phyloP scores from a whole-genome alignment of 2,888 invertebrate genomes.

The Leucania comma region DNA sequence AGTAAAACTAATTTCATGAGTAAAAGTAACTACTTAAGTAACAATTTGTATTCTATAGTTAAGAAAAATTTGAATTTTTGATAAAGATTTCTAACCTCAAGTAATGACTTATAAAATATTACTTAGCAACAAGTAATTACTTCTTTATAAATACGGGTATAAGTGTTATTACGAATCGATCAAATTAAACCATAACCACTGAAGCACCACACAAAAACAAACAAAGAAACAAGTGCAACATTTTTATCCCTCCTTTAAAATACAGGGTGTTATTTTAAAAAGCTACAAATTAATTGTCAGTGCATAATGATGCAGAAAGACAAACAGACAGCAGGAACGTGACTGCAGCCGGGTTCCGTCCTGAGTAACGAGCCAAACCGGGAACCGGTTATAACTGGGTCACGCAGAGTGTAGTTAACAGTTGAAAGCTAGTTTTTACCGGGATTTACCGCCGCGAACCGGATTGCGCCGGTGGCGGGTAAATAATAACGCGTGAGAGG shows the following conservation, averaged over 20 bases:
- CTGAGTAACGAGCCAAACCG: conserved; percentile 72
- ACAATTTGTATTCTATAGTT: too few relatives aligned
- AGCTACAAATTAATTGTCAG: conserved; percentile 67
- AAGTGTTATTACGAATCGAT: too few relatives aligned
- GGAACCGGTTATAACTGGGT: conserved; percentile 69
- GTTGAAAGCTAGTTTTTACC: conserved; percentile 64
- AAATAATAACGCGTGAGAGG: conserved; percentile 49
- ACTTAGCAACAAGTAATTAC: too few relatives aligned
- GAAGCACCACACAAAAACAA: background rate
- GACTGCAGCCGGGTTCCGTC: conserved; percentile 65
- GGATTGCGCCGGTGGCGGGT: conserved; percentile 40
- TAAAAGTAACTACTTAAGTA: too few relatives aligned
- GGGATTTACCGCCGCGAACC: conserved; percentile 50
- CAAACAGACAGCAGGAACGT: conserved; percentile 69
- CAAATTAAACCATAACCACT: background rate
- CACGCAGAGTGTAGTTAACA: conserved; percentile 69
- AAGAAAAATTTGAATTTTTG: too few relatives aligned
- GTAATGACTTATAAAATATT: too few relatives aligned
- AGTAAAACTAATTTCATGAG: too few relatives aligned
- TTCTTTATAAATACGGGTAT: too few relatives aligned
- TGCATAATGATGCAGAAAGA: conserved; percentile 65
- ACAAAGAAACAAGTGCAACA: background rate
- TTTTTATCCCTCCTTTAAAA: background rate
- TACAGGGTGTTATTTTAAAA: conserved; percentile 37
- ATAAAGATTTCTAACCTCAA: too few relatives aligned